Conservation (phyloP, 2,797 vertebrate species). For the Xenopus petersii region DNA sequence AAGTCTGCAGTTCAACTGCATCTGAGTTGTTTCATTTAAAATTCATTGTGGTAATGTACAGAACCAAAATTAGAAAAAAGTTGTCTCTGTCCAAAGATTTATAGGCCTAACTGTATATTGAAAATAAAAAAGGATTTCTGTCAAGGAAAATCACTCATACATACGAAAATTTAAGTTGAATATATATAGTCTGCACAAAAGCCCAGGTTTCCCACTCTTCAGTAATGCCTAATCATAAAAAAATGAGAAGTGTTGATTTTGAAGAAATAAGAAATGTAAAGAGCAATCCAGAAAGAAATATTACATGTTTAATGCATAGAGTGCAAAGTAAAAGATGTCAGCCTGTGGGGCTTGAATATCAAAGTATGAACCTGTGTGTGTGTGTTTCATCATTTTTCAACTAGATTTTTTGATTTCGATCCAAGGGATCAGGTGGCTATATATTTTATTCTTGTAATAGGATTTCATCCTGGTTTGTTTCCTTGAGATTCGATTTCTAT, state of each 20-base stretch:
- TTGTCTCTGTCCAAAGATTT: too few relatives aligned
- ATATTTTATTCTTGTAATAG: constrained; percentile 13
- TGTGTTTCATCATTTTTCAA: too few relatives aligned
- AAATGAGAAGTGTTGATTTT: background rate
- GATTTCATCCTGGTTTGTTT: constrained; percentile 22
- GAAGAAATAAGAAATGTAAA: background rate
- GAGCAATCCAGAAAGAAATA: background rate
- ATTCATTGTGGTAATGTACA: too few relatives aligned
- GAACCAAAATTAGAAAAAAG: too few relatives aligned
- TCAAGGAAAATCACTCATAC: background rate
- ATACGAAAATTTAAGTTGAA: background rate
- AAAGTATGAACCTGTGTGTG: too few relatives aligned
- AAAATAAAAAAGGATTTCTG: background rate
- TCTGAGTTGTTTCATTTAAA: too few relatives aligned
- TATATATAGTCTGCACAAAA: background rate
- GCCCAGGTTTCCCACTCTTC: background rate
- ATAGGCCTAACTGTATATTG: too few relatives aligned
- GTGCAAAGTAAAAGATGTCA: background rate
- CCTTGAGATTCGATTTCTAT: constrained; percentile 13
- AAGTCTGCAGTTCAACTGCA: too few relatives aligned
- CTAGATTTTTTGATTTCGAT: constrained; percentile 1
- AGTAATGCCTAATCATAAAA: background rate
- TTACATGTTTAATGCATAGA: background rate
- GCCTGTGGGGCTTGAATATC: background rate
- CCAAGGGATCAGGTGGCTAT: constrained; percentile 24